A percentile compares a stretch with the other conserved stretches of the same genome.
These are phyloP conservation scores for Mechanitis messenoides DNA, from an alignment of 2,888 invertebrate species.

Conservation along the genomic window DNA sequence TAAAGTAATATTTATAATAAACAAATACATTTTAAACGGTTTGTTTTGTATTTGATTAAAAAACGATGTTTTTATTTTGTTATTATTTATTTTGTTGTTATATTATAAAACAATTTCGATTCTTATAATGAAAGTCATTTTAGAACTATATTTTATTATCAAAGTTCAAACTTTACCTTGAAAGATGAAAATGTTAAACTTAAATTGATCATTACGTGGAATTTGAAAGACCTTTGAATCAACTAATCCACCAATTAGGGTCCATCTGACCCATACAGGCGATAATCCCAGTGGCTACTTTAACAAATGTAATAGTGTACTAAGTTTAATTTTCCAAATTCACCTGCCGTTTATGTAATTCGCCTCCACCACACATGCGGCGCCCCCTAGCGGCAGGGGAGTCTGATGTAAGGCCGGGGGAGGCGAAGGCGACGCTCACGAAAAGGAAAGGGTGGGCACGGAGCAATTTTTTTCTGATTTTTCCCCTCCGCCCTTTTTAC, in stretches of 20 bases:
- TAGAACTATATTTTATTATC: too few species aligned
- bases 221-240: slow-evolving; percentile 8
- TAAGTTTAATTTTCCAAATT: slow-evolving; percentile 74
- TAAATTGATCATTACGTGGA: background rate
- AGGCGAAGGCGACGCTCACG: slow-evolving; percentile 64
- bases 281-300: slow-evolving; percentile 37
- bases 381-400: slow-evolving; percentile 52
- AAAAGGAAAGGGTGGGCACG: slow-evolving; percentile 73
- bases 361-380: slow-evolving; percentile 57
- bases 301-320: slow-evolving; percentile 44
- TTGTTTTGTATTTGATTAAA: too few species aligned
- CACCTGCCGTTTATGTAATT: slow-evolving; percentile 72
- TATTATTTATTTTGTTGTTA: too few species aligned
- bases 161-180: too few species aligned
- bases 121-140: too few species aligned
- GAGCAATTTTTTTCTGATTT: slow-evolving; percentile 74
- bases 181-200: background rate
- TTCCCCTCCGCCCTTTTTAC: slow-evolving; percentile 62
- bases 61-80: too few species aligned
- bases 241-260: slow-evolving; percentile 27
- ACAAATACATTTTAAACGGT: too few species aligned
- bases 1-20: too few species aligned
- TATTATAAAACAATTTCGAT: too few species aligned
- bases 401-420: slow-evolving; percentile 63
- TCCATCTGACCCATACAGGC: slow-evolving; percentile 25